Percentiles rank a stretch among this genome's conserved stretches.
These are phyloP conservation scores for Patella pellucida DNA, from an alignment of 2,888 invertebrate genomes.

Conservation along the genomic window DNA sequence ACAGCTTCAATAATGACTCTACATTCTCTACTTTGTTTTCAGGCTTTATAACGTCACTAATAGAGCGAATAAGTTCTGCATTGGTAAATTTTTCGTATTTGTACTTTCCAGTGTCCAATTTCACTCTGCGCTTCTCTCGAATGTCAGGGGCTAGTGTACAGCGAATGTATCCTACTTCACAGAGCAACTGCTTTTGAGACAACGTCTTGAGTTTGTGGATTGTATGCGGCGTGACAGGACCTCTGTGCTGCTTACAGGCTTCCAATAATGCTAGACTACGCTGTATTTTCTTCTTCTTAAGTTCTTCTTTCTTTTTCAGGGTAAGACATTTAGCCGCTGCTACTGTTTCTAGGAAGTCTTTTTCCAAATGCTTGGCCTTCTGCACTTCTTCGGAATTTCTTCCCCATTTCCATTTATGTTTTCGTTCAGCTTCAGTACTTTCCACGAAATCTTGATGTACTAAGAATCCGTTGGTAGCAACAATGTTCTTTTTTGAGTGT, in stretches of 20 bases:
- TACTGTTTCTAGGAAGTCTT: not conserved
- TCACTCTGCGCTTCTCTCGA: not conserved
- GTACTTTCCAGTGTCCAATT: not conserved
- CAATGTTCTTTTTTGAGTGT: not conserved
- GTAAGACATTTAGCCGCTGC: not conserved
- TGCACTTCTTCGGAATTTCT: not conserved
- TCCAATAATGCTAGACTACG: not conserved
- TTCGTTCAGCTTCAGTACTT: not conserved
- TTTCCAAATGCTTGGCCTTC: not conserved
- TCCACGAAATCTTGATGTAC: not conserved
- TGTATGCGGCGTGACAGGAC: not conserved
- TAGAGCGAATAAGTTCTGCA: not conserved
- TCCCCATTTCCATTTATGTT: not conserved
- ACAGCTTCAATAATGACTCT: not conserved
- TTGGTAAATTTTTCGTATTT: constrained; percentile 3
- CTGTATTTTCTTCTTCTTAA: not conserved
- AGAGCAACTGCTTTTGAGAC: not conserved
- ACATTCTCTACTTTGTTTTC: constrained; percentile 6
- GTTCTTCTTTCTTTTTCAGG: constrained; percentile 5
- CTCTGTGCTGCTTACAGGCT: not conserved
- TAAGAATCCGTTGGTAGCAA: not conserved
- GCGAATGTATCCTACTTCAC: not conserved
- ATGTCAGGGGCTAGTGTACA: not conserved
- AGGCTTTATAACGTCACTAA: not conserved
- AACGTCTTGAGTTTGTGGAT: not conserved